phyloP scores from a whole-genome alignment of 1,140 invertebrate genomes.

The Bombus polaris region DNA sequence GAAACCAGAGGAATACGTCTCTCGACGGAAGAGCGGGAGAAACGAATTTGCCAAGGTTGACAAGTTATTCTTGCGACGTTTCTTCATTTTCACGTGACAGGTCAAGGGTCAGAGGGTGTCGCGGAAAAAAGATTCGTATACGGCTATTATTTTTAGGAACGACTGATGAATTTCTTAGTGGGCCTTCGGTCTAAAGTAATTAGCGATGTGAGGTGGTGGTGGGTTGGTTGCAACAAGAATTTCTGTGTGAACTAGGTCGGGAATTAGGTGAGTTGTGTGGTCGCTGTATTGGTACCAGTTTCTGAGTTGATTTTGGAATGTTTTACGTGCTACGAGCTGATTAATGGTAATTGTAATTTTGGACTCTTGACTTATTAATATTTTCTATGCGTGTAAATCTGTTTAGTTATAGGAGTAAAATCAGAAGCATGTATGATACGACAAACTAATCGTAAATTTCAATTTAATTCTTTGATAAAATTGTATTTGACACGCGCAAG shows the following conservation, averaged over 20 bases:
- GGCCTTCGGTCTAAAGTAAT: not conserved
- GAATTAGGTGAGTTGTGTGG: not conserved
- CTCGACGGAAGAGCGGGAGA: not conserved
- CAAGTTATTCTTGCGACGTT: conserved; percentile 36
- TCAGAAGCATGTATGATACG: no score
- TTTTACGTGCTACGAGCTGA: no score
- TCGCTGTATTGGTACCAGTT: not conserved
- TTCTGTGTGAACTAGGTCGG: not conserved
- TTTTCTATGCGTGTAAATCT: no score
- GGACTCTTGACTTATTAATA: not conserved
- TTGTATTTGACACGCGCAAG: not conserved
- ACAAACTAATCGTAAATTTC: not conserved
- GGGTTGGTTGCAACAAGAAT: not conserved
- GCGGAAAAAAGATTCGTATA: not conserved
- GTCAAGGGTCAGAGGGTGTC: not conserved
- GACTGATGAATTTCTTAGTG: conserved; percentile 4
- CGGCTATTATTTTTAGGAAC: conserved; percentile 18
- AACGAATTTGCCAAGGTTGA: not conserved
- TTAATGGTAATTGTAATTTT: not conserved
- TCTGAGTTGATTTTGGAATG: no score
- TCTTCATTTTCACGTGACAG: conserved; percentile 48
- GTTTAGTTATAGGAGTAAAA: no score
- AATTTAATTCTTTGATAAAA: not conserved
- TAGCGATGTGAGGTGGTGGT: not conserved
- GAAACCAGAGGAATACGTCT: not conserved